Conservation (phyloP, 2,888 invertebrate species). For the Nomada flava region DNA sequence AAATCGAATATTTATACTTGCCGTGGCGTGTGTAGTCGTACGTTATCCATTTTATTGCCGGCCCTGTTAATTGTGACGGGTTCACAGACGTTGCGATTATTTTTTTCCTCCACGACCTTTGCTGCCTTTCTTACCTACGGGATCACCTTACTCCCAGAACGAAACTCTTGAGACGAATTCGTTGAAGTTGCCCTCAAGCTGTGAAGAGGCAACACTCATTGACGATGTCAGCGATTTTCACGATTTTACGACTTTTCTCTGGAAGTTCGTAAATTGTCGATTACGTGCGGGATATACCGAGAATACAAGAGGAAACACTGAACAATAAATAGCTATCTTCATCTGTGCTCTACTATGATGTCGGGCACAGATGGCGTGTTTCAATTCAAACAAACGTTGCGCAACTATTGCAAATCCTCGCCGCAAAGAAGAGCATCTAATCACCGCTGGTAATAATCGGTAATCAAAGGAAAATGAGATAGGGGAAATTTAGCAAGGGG, state of each 20-base stretch:
- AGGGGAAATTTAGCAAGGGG: neutral
- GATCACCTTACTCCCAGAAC: conserved; percentile 33
- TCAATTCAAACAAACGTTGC: too few relatives aligned
- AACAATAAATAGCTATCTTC: too few relatives aligned
- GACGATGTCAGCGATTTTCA: neutral
- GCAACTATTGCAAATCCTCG: neutral
- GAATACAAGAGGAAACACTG: neutral
- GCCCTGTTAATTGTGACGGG: conserved; percentile 55
- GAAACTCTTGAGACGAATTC: conserved; percentile 25
- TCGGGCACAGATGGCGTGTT: too few relatives aligned
- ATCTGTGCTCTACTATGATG: too few relatives aligned
- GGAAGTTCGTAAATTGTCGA: neutral
- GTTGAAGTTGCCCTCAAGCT: conserved; percentile 9
- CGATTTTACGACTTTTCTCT: conserved; percentile 28
- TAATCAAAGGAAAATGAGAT: neutral
- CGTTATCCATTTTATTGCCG: conserved; percentile 65
- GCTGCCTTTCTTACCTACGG: conserved; percentile 26
- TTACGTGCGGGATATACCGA: neutral
- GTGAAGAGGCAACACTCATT: conserved; percentile 16
- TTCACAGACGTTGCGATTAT: conserved; percentile 51
- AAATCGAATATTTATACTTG: conserved; percentile 50
- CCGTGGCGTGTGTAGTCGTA: conserved; percentile 56
- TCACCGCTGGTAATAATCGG: neutral
- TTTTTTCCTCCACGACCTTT: conserved; percentile 47
- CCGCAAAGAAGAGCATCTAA: neutral